A percentile compares a stretch with the other conserved stretches of the same genome.
Evolutionary conservation across 2,888 invertebrate genomes (phyloP).

Genomic region (Ectemnius lituratus): DNA sequence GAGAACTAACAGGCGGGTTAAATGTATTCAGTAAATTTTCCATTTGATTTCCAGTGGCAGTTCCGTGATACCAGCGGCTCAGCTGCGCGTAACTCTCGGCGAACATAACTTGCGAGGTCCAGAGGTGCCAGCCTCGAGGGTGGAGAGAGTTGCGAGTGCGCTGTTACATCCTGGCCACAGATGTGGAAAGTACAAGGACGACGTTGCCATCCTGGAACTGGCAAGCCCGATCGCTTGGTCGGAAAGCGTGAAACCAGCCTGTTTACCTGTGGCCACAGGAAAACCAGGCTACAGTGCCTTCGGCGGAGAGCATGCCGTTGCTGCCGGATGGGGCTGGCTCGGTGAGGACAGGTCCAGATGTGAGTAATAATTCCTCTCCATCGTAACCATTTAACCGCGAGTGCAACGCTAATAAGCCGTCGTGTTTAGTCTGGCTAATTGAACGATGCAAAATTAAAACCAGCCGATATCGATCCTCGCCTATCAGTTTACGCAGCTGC

Average conservation of each 20-base stretch:
- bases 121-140: constrained; percentile 78
- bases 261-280: constrained; percentile 82
- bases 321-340: constrained; percentile 93
- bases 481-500: too few relatives aligned
- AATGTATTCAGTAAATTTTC: too few relatives aligned
- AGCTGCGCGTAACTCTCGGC: constrained; percentile 85
- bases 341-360: constrained; percentile 85
- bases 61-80: constrained; percentile 82
- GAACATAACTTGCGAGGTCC: constrained; percentile 84
- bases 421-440: constrained; percentile 18
- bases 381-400: not conserved
- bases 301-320: constrained; percentile 82
- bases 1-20: too few relatives aligned
- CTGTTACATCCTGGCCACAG: constrained; percentile 88
- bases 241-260: constrained; percentile 86
- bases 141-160: constrained; percentile 79
- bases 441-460: constrained; percentile 17
- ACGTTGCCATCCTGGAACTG: constrained; percentile 88
- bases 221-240: constrained; percentile 84
- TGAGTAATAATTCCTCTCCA: constrained; percentile 64
- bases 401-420: constrained; percentile 26
- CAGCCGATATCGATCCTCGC: not conserved
- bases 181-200: constrained; percentile 82
- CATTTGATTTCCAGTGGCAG: constrained; percentile 79
- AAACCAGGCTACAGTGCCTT: constrained; percentile 79